Evolutionary conservation across 2,797 vertebrate genomes (phyloP).

Genomic region (Megaceryle alcyon): DNA sequence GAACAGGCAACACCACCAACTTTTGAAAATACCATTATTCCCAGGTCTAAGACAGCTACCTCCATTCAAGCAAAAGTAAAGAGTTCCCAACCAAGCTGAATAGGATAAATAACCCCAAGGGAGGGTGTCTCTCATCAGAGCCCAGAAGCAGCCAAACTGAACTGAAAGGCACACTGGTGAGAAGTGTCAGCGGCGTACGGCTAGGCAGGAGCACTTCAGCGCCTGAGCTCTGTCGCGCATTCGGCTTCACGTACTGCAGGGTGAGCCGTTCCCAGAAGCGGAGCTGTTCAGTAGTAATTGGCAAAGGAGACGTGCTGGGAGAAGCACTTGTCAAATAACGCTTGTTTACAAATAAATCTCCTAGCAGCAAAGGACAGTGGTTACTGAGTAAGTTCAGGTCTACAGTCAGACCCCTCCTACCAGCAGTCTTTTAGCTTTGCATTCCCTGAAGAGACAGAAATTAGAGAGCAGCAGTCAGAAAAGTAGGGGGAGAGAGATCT

Average conservation of each 20-base stretch:
- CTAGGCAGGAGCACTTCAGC: neutral
- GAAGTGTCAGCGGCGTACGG: neutral
- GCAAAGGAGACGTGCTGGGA: constrained; percentile 64
- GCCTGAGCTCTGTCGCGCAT: constrained; percentile 7
- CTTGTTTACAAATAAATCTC: constrained; percentile 80
- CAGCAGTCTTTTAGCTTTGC: neutral
- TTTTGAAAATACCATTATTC: neutral
- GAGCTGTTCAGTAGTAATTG: constrained; percentile 63
- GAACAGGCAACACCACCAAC: neutral
- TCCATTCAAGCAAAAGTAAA: neutral
- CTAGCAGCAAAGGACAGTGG: constrained; percentile 44
- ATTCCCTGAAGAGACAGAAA: constrained; percentile 22
- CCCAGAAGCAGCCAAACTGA: neutral
- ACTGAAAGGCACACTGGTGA: neutral
- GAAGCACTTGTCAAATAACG: constrained; percentile 74
- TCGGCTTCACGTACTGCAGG: constrained; percentile 36
- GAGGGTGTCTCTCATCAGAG: neutral
- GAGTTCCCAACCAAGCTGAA: neutral
- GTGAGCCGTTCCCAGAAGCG: constrained; percentile 63
- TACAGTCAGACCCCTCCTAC: constrained; percentile 36
- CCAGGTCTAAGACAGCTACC: neutral
- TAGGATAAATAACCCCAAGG: neutral
- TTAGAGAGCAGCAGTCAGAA: neutral
- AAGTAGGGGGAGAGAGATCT: neutral
- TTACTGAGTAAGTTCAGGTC: constrained; percentile 49